Evolutionary conservation across 2,888 invertebrate genomes (phyloP).

Genomic region (Escarpia spicata): DNA sequence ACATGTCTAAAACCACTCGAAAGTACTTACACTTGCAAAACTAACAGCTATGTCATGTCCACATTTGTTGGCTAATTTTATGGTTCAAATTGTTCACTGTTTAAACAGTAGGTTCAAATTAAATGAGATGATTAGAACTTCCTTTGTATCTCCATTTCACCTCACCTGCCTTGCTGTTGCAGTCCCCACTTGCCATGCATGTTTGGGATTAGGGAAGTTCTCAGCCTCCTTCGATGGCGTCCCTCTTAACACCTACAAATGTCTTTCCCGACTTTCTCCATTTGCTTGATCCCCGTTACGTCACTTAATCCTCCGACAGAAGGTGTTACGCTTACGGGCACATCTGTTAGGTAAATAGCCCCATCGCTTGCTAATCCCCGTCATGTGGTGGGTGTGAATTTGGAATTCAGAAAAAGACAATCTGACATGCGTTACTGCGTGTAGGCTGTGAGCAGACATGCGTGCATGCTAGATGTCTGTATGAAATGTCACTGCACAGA

Average conservation of each 20-base stretch:
- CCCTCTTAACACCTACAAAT: constrained; percentile 16
- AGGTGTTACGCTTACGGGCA: background rate
- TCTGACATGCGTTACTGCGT: background rate
- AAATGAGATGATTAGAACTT: background rate
- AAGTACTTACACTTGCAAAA: background rate
- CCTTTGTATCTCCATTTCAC: background rate
- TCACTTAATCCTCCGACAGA: background rate
- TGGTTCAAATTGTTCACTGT: background rate
- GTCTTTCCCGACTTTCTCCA: constrained; percentile 10
- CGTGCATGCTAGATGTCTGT: background rate
- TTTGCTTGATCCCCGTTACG: background rate
- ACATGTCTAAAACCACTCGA: background rate
- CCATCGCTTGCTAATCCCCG: background rate
- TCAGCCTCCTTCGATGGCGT: background rate
- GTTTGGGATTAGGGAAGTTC: background rate
- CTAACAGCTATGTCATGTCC: background rate
- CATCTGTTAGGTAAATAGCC: constrained; percentile 9
- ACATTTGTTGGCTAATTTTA: background rate
- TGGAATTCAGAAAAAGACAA: background rate
- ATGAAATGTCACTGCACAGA: background rate
- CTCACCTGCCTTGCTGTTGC: background rate
- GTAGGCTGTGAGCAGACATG: no score
- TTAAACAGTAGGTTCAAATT: background rate
- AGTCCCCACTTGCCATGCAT: background rate
- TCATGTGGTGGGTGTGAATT: background rate